phyloP scores from a whole-genome alignment of 1,140 invertebrate genomes.

The Sesamia nonagrioides region DNA sequence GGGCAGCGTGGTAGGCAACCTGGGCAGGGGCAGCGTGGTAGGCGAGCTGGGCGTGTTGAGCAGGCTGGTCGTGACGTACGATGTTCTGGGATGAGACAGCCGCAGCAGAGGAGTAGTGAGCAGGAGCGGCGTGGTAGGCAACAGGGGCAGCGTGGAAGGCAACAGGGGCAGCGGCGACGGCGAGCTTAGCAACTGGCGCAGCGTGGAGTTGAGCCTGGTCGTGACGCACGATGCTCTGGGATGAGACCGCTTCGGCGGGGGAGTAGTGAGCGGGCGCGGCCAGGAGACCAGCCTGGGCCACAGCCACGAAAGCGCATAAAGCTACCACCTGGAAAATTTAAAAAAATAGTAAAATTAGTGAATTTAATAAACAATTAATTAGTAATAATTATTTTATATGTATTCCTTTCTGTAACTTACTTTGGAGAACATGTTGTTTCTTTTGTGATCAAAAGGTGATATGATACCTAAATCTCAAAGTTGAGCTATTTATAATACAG shows the following conservation, averaged over 20 bases:
- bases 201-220: slow-evolving; percentile 58
- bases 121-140: slow-evolving; percentile 53
- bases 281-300: slow-evolving; percentile 69
- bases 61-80: slow-evolving; percentile 61
- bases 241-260: slow-evolving; percentile 69
- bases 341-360: neutral
- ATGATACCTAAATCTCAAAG: slow-evolving; percentile 4
- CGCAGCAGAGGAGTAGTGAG: slow-evolving; percentile 58
- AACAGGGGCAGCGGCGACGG: slow-evolving; percentile 56
- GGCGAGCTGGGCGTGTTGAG: slow-evolving; percentile 59
- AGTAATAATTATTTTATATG: slow-evolving; percentile 12
- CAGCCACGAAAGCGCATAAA: slow-evolving; percentile 69
- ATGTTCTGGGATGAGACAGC: slow-evolving; percentile 69
- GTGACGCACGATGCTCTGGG: slow-evolving; percentile 73
- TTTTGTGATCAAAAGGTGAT: slow-evolving; percentile 47
- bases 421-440: slow-evolving; percentile 62
- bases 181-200: slow-evolving; percentile 53
- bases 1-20: slow-evolving; percentile 39
- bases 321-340: slow-evolving; percentile 66
- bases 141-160: slow-evolving; percentile 58
- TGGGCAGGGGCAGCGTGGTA: slow-evolving; percentile 58
- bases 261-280: slow-evolving; percentile 68
- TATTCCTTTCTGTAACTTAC: slow-evolving; percentile 50
- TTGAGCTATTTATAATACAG: slow-evolving; percentile 22
- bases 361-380: neutral